These are phyloP conservation scores for Otis tarda DNA, from an alignment of 2,113 vertebrate genomes.

Conservation along the genomic window DNA sequence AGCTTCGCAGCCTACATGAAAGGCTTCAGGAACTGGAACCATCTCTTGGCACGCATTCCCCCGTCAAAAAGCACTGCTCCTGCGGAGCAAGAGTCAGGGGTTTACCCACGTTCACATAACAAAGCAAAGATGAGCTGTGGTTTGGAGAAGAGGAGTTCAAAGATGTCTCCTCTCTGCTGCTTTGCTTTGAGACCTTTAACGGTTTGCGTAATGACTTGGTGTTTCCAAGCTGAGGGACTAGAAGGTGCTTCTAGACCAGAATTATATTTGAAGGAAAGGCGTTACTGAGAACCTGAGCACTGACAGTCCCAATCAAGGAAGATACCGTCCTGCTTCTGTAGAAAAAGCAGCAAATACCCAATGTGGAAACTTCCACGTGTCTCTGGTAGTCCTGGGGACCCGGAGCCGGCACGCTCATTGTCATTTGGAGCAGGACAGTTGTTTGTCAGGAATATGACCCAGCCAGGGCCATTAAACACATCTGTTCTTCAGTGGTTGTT, in stretches of 20 bases:
- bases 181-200: background rate
- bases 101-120: background rate
- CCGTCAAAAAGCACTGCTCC: background rate
- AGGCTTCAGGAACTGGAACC: background rate
- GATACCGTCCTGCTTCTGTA: fast-evolving
- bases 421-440: background rate
- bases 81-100: background rate
- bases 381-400: background rate
- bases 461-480: background rate
- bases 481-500: background rate
- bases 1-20: fast-evolving
- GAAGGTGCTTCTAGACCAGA: background rate
- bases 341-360: background rate
- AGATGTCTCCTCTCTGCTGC: background rate
- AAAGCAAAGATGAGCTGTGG: background rate
- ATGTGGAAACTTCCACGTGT: background rate
- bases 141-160: background rate
- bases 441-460: background rate
- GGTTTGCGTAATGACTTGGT: background rate
- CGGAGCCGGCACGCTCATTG: background rate
- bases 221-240: background rate
- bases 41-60: background rate
- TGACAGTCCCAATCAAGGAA: background rate
- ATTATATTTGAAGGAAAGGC: background rate
- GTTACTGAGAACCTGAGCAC: fast-evolving